Evolutionary conservation across 1,140 invertebrate species (phyloP), one percentile per base, ranked within the genome.

Genomic region (Steinernema khuongi): DNA sequence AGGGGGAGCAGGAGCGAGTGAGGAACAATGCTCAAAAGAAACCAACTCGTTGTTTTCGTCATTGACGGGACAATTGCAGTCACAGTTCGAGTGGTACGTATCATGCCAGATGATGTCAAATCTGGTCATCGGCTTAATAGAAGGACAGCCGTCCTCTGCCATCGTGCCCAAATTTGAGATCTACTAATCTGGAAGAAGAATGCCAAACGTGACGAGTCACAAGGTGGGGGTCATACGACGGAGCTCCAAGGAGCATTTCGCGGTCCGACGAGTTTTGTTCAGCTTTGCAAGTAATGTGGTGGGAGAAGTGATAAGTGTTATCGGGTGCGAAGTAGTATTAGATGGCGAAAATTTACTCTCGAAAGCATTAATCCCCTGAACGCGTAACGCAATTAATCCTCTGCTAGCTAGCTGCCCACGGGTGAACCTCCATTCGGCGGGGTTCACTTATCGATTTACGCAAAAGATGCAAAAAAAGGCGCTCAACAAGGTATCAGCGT

Each of bases 81-180:
- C 50, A 60, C 50, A 60, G 19, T 60, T 60, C 7, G 50, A 60
- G 50, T 60, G 50, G 26, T 22, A 60, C 7, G 50, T 60, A 7
- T 60, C 50, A 60, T 60, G 50, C 50, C 50, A 60, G 50, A 60
- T 60, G 50, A 60, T 60, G 50, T 60, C 50, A 22, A 60, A 60
- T 60, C 50, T 60, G 50, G 50, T 60, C 50, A 60, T 60, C 11
- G 50, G 50, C 26, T 60, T 60, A 26, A 60, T 14, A 60, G 7
- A 22, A 60, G 50, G 50, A 22, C 14, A 60, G n/a, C n/a, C n/a
- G 50, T 60, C 50, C 22, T 60, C 50, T 22, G 14, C 50, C 50
- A 4, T 22, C 50, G 26, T 60, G 22, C 50, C 50, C 50, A 60
- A 60, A 60, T 60, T 60, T 60, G 50, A 60, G 50, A 60, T 60